phyloP scores from a whole-genome alignment of 1,140 invertebrate species.

The Nautilus pompilius region DNA sequence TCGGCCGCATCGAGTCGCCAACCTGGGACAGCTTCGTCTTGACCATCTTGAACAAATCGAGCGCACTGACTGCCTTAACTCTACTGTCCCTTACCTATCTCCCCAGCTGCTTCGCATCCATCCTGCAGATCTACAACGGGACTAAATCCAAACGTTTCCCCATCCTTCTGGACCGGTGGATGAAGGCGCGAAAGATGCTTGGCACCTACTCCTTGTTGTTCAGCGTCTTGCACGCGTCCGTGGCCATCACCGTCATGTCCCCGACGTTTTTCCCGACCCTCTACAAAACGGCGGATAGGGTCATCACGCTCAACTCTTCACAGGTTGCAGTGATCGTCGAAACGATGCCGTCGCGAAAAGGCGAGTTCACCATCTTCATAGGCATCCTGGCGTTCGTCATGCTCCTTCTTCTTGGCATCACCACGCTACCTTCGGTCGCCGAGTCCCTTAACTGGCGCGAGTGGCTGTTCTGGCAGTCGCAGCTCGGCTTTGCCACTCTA shows the following conservation, averaged over 20 bases:
- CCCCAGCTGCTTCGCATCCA: conserved; percentile 35
- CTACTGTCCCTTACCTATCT: conserved; percentile 42
- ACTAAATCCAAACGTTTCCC: conserved; percentile 47
- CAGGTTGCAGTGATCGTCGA: conserved; percentile 9
- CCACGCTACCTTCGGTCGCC: conserved; percentile 41
- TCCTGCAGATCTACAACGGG: conserved; percentile 43
- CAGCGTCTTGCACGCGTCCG: conserved; percentile 34
- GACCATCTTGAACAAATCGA: conserved; percentile 48
- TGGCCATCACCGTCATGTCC: conserved; percentile 40
- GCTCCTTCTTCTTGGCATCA: conserved; percentile 35
- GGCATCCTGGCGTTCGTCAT: conserved; percentile 40
- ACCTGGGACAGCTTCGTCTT: conserved; percentile 42
- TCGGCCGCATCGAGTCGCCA: conserved; percentile 9
- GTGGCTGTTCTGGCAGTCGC: conserved; percentile 46
- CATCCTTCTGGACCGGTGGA: conserved; percentile 42
- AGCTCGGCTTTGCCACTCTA: conserved; percentile 37
- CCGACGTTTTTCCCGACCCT: conserved; percentile 45
- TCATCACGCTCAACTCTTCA: conserved; percentile 27
- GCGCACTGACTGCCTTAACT: conserved; percentile 47
- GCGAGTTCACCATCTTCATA: conserved; percentile 35
- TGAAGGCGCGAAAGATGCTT: conserved; percentile 44
- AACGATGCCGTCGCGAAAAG: conserved; percentile 42
- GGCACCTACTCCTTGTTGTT: conserved; percentile 42
- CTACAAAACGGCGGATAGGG: conserved; percentile 32
- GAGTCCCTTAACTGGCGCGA: conserved; percentile 45